Conservation (phyloP, 2,113 vertebrate genomes). For the Baryphthengus martii region DNA sequence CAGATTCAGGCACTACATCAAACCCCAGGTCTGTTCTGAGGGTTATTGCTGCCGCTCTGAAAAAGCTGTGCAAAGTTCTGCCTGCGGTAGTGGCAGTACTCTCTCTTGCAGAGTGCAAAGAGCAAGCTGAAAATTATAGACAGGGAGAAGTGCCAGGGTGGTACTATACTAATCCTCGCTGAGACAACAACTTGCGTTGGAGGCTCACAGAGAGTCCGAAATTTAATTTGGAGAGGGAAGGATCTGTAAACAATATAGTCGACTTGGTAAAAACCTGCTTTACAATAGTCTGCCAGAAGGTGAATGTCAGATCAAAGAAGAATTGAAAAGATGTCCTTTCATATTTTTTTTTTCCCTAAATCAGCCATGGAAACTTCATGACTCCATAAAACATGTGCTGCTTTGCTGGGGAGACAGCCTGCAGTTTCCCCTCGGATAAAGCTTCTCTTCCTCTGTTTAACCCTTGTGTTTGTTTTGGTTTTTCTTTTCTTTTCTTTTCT, state of each 20-base stretch:
- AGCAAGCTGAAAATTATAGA: conserved; percentile 57
- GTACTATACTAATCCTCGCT: conserved; percentile 46
- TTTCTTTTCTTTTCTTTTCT: not conserved
- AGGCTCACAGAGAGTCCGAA: conserved; percentile 22
- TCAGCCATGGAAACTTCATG: conserved; percentile 53
- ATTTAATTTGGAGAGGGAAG: conserved; percentile 54
- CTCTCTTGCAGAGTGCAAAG: conserved; percentile 35
- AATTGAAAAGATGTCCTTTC: conserved; percentile 39
- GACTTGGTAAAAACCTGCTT: conserved; percentile 31
- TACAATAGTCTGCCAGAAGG: conserved; percentile 41
- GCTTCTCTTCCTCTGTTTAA: not conserved
- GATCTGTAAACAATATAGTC: conserved; percentile 43
- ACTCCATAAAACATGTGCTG: conserved; percentile 50
- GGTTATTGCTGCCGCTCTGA: not conserved
- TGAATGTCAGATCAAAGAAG: conserved; percentile 64
- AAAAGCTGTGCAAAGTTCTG: conserved; percentile 1
- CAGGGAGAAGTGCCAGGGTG: conserved; percentile 40
- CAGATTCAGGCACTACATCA: not conserved
- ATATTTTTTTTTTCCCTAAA: conserved; percentile 16
- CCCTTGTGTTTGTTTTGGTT: not conserved
- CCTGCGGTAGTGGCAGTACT: not conserved
- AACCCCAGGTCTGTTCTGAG: not conserved
- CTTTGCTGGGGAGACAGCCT: conserved; percentile 12
- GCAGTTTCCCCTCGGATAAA: conserved; percentile 34
- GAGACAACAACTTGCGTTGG: conserved; percentile 42